Evolutionary conservation across 2,113 vertebrate genomes (phyloP).

Genomic region (Corydoras maculifer): DNA sequence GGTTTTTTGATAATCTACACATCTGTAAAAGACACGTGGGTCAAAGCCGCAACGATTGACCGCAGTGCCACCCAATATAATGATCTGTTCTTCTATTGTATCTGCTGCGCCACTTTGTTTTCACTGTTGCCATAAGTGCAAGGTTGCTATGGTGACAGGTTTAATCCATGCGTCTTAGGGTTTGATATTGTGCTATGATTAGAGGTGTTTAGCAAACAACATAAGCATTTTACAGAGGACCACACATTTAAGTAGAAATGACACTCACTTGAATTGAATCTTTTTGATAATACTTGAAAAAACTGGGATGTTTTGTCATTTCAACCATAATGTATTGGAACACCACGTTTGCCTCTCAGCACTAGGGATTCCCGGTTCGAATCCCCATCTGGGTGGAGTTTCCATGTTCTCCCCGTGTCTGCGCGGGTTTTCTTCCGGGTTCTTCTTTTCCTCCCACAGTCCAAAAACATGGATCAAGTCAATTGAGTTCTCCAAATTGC

Average conservation of each 20-base stretch:
- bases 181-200: constrained; percentile 27
- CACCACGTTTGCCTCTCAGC: too few species aligned
- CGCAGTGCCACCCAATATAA: constrained; percentile 9
- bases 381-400: too few species aligned
- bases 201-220: constrained; percentile 3
- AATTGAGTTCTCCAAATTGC: too few species aligned
- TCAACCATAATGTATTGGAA: too few species aligned
- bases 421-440: too few species aligned
- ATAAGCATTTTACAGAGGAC: background rate
- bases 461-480: too few species aligned
- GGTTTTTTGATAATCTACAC: constrained; percentile 27
- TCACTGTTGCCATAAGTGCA: constrained; percentile 29
- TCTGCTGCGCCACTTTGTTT: constrained; percentile 23
- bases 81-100: constrained; percentile 26
- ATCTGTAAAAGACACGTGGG: constrained; percentile 21
- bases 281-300: too few species aligned
- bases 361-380: too few species aligned
- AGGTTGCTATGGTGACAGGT: constrained; percentile 40
- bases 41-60: constrained; percentile 6
- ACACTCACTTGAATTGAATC: too few species aligned
- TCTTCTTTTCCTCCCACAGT: too few species aligned
- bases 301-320: too few species aligned
- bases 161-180: constrained; percentile 21
- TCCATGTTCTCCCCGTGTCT: too few species aligned
- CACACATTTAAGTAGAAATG: background rate